Base-by-base conservation (phyloP, 2,888 invertebrate species). In the Chromoteleia sp. region DNA sequence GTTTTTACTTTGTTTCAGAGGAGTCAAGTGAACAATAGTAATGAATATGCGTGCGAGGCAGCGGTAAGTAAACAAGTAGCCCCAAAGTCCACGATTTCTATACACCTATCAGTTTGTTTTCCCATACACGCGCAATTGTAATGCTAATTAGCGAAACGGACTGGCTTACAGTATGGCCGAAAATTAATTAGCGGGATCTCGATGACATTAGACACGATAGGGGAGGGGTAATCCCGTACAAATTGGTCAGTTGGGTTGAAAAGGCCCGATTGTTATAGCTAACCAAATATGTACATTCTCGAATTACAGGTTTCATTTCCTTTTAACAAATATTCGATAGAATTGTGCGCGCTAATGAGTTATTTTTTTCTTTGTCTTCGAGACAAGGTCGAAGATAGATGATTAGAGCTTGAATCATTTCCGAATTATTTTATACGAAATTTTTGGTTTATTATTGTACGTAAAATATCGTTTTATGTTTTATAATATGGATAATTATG, bases 221-320 rank as follows among this genome's bases (percentile, higher is more conserved):
- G 12, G 74, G 59, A 39, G 70, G 68, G 50, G 58, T 61, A 59
- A 67, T 79, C 58, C 78, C 36, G 45, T 79, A 67, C 67, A 73
- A 85, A 86, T 86, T 86, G 85, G 84, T 82, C 85, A 63, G 84
- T 81, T 50, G 79, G 71, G 65, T 56, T 63, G 61, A 65, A 73
- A 71, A 74, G 54, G 39, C 61, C 52, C 48, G 39, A 67, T 59
- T 59, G 73, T 67, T 67, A 54, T 52, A 19, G 58, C 67, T 6
- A 52, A 56, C 50, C 36, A 17, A 78, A 65, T 71, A 50, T 52
- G 36, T 61, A 36, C 52, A 48, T 30, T 61, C 61, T 71, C 56
- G 36, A 43, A 76, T 76, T 76, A 71, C 77, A 33, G 14, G 48
- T 45, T 68, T 36, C 75, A 29, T 48, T 65, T 65, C 58, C 56